Evolutionary conservation across 2,113 vertebrate genomes (phyloP), one percentile per base, ranked within the genome.

Genomic region (Oncorhynchus gorbuscha): DNA sequence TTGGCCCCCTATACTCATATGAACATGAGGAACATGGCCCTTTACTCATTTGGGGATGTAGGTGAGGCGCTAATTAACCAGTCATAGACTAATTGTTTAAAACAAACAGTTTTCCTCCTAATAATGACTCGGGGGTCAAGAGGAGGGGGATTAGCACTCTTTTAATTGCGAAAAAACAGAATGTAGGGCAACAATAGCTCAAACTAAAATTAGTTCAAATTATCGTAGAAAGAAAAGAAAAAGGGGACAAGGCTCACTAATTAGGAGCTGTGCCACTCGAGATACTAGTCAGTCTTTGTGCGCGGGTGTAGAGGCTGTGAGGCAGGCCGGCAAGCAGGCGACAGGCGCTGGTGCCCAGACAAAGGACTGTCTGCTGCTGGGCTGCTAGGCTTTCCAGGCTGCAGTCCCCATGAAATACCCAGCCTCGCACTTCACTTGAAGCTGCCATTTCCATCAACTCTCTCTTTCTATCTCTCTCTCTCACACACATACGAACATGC

Each of bases 301-400:
- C 22, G 26, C 26, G 75, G 71, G 73, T 3, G 76, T 70, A 58
- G 89, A 93, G 92, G 93, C 92, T 89, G 90, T 78, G 77, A 88
- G 91, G 89, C 91, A 90, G 81, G 30, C 30, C 30, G 30, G 92
- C 88, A 90, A 87, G 92, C 89, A 95, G 94, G 94, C 93, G 94
- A 90, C 91, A 94, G 95, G 94, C 91, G 93, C 92, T 93, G 87
- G 88, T 87, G 88, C 85, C 78, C 58, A 79, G 92, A 93, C 91
- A 94, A 94, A 94, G 90, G 88, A 78, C 87, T 94, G 94, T 95
- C 94, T 95, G 91, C 93, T 86, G 89, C 91, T 74, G 82, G 86
- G 85, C 84, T 69, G 79, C 75, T 71, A 72, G 77, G 80, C 82
- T 76, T 83, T 83, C 76, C 69, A 74, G 13, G 69, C 77, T 66